Base-by-base conservation (phyloP, 2,113 vertebrate species). In the Mormoops blainvillei region DNA sequence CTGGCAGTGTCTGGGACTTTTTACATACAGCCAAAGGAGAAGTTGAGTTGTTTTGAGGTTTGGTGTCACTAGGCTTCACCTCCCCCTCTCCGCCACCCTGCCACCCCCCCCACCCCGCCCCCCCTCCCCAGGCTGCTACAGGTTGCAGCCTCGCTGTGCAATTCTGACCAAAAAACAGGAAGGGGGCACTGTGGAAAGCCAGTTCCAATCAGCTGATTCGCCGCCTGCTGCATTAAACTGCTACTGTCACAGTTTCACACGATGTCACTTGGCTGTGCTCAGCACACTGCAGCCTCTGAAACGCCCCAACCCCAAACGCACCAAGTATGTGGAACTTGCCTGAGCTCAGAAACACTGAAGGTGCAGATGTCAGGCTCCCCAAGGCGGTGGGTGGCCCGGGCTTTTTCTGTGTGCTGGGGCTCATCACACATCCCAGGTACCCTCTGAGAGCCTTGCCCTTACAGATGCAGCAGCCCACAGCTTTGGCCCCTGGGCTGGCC, bases 101-200 rank as follows among this genome's bases (percentile, higher is more conserved):
- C 9, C 7, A 19, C 1, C 20, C 54, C 11, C 58, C 16, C 70
- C 65, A 14, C 26, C 7, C 3, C 5, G 71, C 67, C n/a, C 14
- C 11, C 1, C 4, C 43, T n/a, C n/a, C n/a, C n/a, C n/a, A n/a
- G n/a, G n/a, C n/a, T 54, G 33, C 22, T 4, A 65, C 3, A 5
- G 77, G n/a, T 84, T 96, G 73, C 82, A 97, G 96, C 92, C 96
- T 83, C 74, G 41, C 73, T 88, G 81, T 96, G 97, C 95, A 95
- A 4, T 77, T 97, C 96, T 98, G 65, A 93, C 93, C 84, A 98
- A 94, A 98, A 98, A 98, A 98, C 98, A 98, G 98, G 98, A 99
- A 98, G 97, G 95, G 96, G 94, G 91, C 68, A 78, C 95, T 97
- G 93, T 95, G 96, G 96, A 97, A 97, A 98, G 96, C 95, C 19